These are phyloP conservation scores for Parelbella ahira DNA, from an alignment of 2,888 invertebrate genomes.

Conservation along the genomic window DNA sequence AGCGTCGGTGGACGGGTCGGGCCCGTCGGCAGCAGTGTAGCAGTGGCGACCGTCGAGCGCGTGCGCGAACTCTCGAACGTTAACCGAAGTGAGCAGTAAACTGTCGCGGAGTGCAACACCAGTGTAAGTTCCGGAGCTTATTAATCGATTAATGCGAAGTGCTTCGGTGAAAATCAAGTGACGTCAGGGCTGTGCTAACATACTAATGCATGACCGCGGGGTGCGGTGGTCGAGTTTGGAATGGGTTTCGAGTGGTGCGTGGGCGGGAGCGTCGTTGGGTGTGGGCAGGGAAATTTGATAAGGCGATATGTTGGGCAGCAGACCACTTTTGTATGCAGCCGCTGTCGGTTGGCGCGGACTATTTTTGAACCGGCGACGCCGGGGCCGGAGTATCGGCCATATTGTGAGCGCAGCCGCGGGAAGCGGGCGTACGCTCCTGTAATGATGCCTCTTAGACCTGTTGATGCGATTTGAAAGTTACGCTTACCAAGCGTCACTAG, in stretches of 20 bases:
- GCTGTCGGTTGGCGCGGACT: slow-evolving; percentile 51
- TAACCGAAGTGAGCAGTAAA: slow-evolving; percentile 45
- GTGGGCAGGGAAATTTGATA: slow-evolving; percentile 79
- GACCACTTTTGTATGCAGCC: slow-evolving; percentile 77
- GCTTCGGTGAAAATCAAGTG: slow-evolving; percentile 47
- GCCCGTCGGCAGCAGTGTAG: slow-evolving; percentile 51
- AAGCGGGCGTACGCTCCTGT: slow-evolving; percentile 35
- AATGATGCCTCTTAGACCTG: too few relatives aligned
- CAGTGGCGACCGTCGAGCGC: slow-evolving; percentile 55
- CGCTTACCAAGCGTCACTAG: neutral
- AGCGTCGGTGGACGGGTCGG: slow-evolving; percentile 49
- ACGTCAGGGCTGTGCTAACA: slow-evolving; percentile 61
- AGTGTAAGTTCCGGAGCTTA: slow-evolving; percentile 70
- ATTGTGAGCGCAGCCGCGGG: slow-evolving; percentile 41
- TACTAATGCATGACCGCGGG: slow-evolving; percentile 67
- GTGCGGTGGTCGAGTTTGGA: slow-evolving; percentile 36
- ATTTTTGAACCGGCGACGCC: slow-evolving; percentile 66
- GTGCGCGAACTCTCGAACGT: slow-evolving; percentile 43
- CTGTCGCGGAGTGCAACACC: slow-evolving; percentile 41
- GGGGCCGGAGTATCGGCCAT: slow-evolving; percentile 40
- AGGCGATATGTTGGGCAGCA: slow-evolving; percentile 57
- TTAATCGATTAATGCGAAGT: slow-evolving; percentile 58
- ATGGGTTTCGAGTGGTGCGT: slow-evolving; percentile 48
- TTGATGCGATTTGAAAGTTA: neutral
- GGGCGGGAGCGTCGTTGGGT: slow-evolving; percentile 39